Evolutionary conservation across 2,113 vertebrate species (phyloP), one percentile per base, ranked within the genome.

Genomic region (Catharus minimus): DNA sequence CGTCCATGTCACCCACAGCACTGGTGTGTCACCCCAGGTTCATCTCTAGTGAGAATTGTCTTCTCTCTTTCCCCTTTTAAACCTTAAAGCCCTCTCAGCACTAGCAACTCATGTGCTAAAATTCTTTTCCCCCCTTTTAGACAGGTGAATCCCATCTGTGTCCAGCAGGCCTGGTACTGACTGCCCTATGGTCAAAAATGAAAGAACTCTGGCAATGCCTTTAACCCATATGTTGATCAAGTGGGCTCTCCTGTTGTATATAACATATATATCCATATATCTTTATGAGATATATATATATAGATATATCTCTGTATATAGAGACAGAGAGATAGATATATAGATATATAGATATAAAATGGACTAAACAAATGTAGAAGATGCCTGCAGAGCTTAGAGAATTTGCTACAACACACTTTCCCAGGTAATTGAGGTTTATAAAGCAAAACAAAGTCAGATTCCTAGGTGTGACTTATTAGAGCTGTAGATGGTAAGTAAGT

Each of bases 11-110:
- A 32, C 11, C 14, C 27, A 0, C 13, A 22, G 15, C 22, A 38
- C 3, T 9, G 38, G 21, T 0, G 1, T 36, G 47, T 16, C 17
- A 33, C 7, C 39, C 3, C 7, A 64, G 28, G 23, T 6, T 64
- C 19, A 24, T 24, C 15, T 83, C 23, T 24, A 20, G 13, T 1
- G 1, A 64, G 10, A 13, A 11, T 47, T 11, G 18, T 57, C 19
- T 65, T 65, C 2, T 24, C 16, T 8, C 13, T 22, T 28, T 47
- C 16, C 5, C 8, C 10, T 8, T 65, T 49, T 13, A 33, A 36
- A 30, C 8, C 4, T 65, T 47, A 74, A 65, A 49, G 13, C 15
- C 20, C 7, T 8, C 8, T 49, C 41, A 73, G 33, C 23, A 12
- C 33, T 28, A 6, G 14, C 49, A 64, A 5, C 23, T n/a, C 33